Conservation (phyloP, 2,113 vertebrate genomes). For the Gorsachius goisagi region DNA sequence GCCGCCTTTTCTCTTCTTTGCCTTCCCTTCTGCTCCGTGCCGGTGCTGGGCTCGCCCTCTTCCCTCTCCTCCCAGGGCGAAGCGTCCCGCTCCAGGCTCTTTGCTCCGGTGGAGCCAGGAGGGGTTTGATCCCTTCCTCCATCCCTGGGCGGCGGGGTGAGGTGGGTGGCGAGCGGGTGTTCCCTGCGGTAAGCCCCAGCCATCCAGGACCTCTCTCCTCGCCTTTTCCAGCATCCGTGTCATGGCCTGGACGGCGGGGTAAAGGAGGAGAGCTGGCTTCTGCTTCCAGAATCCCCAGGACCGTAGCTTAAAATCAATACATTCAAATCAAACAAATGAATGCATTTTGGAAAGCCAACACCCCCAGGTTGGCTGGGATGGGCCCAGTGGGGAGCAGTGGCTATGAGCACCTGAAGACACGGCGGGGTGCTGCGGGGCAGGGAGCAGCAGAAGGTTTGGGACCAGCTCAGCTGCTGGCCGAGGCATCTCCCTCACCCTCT, state of each 20-base stretch:
- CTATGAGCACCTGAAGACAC: neutral
- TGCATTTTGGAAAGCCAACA: neutral
- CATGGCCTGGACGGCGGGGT: neutral
- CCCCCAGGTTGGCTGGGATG: neutral
- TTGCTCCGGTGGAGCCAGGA: neutral
- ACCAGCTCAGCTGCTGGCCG: neutral
- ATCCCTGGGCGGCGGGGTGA: neutral
- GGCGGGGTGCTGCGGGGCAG: neutral
- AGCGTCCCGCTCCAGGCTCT: neutral
- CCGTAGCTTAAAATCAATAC: neutral
- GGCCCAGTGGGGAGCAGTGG: neutral
- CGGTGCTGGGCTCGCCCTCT: accelerated
- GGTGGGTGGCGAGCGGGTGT: accelerated
- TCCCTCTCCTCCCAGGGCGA: neutral
- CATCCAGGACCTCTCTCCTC: neutral
- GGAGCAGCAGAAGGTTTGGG: neutral
- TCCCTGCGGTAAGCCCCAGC: neutral
- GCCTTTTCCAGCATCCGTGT: accelerated
- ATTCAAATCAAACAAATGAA: neutral
- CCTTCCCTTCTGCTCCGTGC: neutral
- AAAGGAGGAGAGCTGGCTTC: neutral
- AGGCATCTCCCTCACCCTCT: neutral
- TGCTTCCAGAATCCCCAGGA: neutral
- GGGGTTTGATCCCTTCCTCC: neutral
- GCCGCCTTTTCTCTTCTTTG: neutral